Base-by-base conservation (phyloP, 2,113 vertebrate species). In the Camelus bactrianus region DNA sequence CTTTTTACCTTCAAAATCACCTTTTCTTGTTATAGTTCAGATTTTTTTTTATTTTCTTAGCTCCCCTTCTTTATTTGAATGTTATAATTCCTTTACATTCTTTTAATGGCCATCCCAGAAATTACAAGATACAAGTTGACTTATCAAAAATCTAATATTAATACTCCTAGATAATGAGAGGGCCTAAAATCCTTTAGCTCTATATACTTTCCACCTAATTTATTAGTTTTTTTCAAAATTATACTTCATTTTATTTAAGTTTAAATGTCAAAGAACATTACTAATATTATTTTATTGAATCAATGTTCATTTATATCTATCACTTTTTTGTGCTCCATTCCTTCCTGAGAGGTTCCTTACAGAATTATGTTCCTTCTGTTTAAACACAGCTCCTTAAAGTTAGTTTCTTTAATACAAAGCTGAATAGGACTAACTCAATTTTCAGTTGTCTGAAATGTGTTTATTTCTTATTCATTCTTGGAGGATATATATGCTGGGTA, bases 101-200 rank as follows among this genome's bases (percentile, higher is more conserved):
- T 83, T 89, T 70, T 54, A 62, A 77, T 52, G 28, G 22, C 77
- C 84, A 77, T 46, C 42, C 17, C 28, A 84, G 70, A 70, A 84
- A 93, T 54, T 70, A 84, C 22, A 84, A 77, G 54, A 56, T 24
- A 35, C 35, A 93, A 73, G 7, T 52, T 96, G 42, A 83, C 38
- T 92, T 75, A 70, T 16, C 19, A 84, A 83, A 89, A 95, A n/a
- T 28, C 42, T 69, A 86, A 50, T 30, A 88, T 82, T 88, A 83
- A 35, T 17, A 69, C 19, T 54, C 9, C 28, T 62, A 9, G 42
- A 83, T 15, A 93, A 67, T 35, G 30, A 83, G 4, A 80, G 26
- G 26, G 60, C 26, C 48, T 52, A 75, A 52, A 82, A 42, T 15
- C 14, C 8, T 72, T 73, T 88, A 67, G 67, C 8, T 72, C 13